phyloP scores from a whole-genome alignment of 1,140 invertebrate genomes.

The Drosophila orena region DNA sequence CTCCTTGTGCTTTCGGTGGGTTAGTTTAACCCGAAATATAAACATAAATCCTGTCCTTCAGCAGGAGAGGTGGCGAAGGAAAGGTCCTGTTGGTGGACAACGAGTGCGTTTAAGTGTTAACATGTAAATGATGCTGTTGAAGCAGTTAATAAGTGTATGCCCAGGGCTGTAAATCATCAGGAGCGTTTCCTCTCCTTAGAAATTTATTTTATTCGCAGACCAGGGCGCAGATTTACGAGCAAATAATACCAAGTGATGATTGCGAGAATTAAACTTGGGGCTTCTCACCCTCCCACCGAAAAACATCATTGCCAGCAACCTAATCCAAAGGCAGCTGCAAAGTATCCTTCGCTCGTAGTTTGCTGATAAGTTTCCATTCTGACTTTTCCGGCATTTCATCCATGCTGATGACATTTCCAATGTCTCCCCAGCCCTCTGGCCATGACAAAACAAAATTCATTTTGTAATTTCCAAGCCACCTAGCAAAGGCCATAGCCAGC shows the following conservation, averaged over 20 bases:
- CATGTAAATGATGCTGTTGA: constrained; percentile 82
- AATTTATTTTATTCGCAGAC: constrained; percentile 61
- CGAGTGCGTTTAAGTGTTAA: constrained; percentile 84
- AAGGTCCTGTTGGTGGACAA: constrained; percentile 37
- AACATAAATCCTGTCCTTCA: constrained; percentile 71
- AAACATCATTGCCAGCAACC: neutral
- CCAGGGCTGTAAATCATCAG: constrained; percentile 69
- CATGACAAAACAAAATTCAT: constrained; percentile 74
- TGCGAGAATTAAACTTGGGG: constrained; percentile 34
- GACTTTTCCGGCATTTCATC: constrained; percentile 82
- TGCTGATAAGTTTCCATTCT: constrained; percentile 83
- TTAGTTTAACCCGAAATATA: constrained; percentile 44
- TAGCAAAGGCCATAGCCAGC: constrained; percentile 38
- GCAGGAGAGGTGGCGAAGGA: constrained; percentile 21
- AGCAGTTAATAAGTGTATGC: constrained; percentile 77
- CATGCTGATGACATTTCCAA: constrained; percentile 82
- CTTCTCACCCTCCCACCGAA: neutral
- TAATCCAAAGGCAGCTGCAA: constrained; percentile 41
- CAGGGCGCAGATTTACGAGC: constrained; percentile 47
- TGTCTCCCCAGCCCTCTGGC: constrained; percentile 30
- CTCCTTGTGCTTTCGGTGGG: constrained; percentile 14
- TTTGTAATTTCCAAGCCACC: constrained; percentile 77
- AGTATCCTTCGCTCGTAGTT: constrained; percentile 73
- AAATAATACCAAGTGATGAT: constrained; percentile 58
- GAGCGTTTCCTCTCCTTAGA: constrained; percentile 52